phyloP scores from a whole-genome alignment of 2,797 vertebrate species.

The Melanotaenia parkinsoni region DNA sequence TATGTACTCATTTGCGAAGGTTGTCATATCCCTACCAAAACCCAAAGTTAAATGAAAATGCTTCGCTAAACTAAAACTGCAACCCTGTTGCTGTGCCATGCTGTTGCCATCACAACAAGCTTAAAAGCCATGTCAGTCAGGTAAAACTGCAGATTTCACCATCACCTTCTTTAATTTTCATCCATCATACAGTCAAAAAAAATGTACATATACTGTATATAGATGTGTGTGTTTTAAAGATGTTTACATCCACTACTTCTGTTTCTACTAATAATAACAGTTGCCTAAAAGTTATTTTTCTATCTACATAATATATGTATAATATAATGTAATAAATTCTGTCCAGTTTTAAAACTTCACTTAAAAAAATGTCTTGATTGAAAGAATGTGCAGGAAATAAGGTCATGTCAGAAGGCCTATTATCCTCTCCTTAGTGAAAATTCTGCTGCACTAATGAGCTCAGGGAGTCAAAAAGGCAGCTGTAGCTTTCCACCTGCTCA shows the following conservation, averaged over 20 bases:
- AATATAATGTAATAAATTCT: not conserved
- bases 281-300: too few species aligned
- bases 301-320: too few species aligned
- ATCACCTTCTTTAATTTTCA: not conserved
- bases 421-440: constrained; percentile 21
- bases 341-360: not conserved
- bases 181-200: not conserved
- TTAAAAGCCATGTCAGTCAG: not conserved
- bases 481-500: constrained; percentile 67
- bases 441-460: constrained; percentile 52
- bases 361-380: not conserved
- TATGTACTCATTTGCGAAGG: not conserved
- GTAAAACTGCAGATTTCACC: not conserved
- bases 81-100: not conserved
- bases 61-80: not conserved
- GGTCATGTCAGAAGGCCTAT: constrained; percentile 51
- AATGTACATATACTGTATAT: too few species aligned
- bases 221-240: not conserved
- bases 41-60: not conserved
- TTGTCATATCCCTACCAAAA: not conserved
- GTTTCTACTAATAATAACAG: too few species aligned
- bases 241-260: too few species aligned
- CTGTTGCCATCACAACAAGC: not conserved
- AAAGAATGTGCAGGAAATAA: constrained; percentile 65
- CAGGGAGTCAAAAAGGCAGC: constrained; percentile 48